Evolutionary conservation across 2,888 invertebrate genomes (phyloP).

Genomic region (Acanthosepion esculentum): DNA sequence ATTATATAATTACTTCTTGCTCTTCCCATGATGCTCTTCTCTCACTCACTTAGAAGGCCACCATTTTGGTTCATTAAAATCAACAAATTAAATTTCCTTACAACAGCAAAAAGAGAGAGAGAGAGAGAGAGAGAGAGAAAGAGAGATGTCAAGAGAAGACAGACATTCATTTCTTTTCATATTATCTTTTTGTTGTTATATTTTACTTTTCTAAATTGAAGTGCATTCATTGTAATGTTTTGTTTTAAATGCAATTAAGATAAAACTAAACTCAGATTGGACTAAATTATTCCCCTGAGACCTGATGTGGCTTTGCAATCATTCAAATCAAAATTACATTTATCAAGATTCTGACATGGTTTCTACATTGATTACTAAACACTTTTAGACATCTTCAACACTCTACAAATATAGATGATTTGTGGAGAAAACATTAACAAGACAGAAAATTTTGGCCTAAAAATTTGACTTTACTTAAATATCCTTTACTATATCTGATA

Average conservation of each 20-base stretch:
- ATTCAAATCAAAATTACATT: slow-evolving; percentile 21
- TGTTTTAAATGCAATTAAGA: background rate
- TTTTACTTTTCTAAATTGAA: background rate
- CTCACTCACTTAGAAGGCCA: background rate
- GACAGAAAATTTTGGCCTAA: background rate
- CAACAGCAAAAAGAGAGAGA: background rate
- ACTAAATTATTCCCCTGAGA: background rate
- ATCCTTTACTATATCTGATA: background rate
- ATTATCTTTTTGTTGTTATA: background rate
- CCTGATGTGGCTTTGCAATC: background rate
- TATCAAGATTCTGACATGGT: slow-evolving; percentile 6
- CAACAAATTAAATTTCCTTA: slow-evolving; percentile 11
- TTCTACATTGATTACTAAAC: background rate
- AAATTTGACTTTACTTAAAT: background rate
- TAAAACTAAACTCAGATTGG: background rate
- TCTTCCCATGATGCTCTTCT: background rate
- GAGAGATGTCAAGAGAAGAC: background rate
- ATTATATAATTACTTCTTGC: slow-evolving; percentile 1
- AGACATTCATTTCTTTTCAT: background rate
- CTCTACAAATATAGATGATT: background rate
- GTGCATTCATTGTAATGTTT: background rate
- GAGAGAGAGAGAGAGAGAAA: no score
- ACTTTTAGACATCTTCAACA: background rate
- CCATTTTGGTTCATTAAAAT: slow-evolving; percentile 11
- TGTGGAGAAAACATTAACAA: background rate